Base-by-base conservation (phyloP, 2,888 invertebrate genomes). In the Tetrapedia diversipes region DNA sequence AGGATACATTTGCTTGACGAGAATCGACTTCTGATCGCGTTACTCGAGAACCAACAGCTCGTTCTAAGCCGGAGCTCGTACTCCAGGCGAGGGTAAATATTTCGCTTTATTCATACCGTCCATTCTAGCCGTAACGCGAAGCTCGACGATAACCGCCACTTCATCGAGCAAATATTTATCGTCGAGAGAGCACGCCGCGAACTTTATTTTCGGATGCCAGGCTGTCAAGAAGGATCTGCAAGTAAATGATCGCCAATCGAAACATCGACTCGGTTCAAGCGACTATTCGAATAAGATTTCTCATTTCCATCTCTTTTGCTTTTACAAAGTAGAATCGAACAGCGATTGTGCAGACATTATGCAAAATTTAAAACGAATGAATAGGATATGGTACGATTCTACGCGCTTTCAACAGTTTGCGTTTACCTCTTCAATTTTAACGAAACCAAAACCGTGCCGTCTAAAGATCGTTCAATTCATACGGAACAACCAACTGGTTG, bases 141-240 rank as follows among this genome's bases (percentile, higher is more conserved):
- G 57, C 63, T 39, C 41, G 43, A 43, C 67, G 66, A 79, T 78
- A 78, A 78, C 66, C 63, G 66, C 61, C 78, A 59, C 71, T 79
- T 72, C 64, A 79, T 72, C 41, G 59, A 34, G 61, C 77, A 79
- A 79, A 79, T 60, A 79, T 79, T 78, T 77, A 66, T 66, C 61
- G 66, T 49, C 63, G 49, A 70, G 59, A 77, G 61, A 61, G 71
- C 65, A 34, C 37, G 45, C 77, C 56, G 8, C 63, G 45, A 22
- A 43, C 51, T 61, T 66, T 69, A 19, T 65, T 69, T 60, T 57
- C 51, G 39, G 61, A 59, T 45, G 34, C 19, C 22, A 22, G n/a
- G 34, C 32, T 49, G 37, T 45, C 61, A 53, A 53, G 45, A 57
- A 77, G 37, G 56, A 66, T 32, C 77, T 7, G n/a, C 47, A 24